Percentiles rank a stretch among this genome's conserved stretches.
These are phyloP conservation scores for Zalophus californianus DNA, from an alignment of 2,797 vertebrate species.

Conservation along the genomic window DNA sequence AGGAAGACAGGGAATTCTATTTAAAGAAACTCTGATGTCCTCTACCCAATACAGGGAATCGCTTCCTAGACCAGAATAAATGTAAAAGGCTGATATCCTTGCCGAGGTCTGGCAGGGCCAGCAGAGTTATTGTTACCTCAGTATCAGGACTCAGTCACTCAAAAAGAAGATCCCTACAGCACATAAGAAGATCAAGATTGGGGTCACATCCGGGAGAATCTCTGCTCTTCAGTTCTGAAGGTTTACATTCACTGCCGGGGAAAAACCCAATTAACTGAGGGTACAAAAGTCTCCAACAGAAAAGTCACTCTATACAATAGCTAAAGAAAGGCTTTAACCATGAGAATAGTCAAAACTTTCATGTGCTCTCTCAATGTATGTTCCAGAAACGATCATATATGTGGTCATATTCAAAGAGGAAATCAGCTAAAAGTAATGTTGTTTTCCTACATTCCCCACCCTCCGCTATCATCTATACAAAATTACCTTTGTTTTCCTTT, in stretches of 20 bases:
- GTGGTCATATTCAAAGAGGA: neutral
- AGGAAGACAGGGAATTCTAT: conserved; percentile 57
- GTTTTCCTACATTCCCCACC: neutral
- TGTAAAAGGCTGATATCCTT: conserved; percentile 63
- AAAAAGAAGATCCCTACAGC: conserved; percentile 33
- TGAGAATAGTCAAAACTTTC: neutral
- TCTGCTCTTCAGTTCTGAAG: conserved; percentile 50
- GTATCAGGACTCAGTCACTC: conserved; percentile 21
- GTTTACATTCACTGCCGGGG: conserved; percentile 35
- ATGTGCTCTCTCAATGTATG: neutral
- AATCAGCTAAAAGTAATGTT: neutral
- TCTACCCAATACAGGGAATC: conserved; percentile 57
- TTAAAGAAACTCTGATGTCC: conserved; percentile 70
- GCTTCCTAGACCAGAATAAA: conserved; percentile 47
- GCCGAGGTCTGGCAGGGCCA: conserved; percentile 44
- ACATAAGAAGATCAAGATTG: neutral
- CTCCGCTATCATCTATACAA: neutral
- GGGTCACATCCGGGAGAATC: conserved; percentile 7
- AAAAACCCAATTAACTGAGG: neutral
- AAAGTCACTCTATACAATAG: conserved; percentile 13
- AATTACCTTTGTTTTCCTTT: neutral
- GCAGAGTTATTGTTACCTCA: conserved; percentile 64
- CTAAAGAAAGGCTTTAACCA: neutral
- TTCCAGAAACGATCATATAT: neutral
- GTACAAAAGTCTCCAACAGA: neutral